These are phyloP conservation scores for Alouatta palliata DNA, from an alignment of 2,113 vertebrate genomes.

Conservation along the genomic window DNA sequence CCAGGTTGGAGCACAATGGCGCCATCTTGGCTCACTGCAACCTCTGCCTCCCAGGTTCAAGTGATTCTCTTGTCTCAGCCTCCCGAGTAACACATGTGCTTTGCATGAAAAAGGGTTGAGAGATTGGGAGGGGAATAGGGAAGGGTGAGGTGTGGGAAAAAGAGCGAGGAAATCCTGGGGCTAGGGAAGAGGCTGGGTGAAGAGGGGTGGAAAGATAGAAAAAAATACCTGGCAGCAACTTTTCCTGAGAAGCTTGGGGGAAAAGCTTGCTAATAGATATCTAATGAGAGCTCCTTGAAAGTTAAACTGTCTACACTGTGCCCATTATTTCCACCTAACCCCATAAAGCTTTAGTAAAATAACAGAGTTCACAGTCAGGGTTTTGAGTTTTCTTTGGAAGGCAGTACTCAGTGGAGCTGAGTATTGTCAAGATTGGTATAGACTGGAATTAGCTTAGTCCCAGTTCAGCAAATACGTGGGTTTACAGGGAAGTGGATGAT, in stretches of 20 bases:
- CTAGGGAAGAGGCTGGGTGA: background rate
- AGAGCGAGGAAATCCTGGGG: background rate
- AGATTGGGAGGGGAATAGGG: background rate
- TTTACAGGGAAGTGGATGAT: background rate
- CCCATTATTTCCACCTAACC: background rate
- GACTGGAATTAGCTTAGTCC: background rate
- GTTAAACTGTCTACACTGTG: background rate
- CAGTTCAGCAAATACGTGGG: background rate
- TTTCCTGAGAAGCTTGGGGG: background rate
- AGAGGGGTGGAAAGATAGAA: background rate
- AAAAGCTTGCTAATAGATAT: background rate
- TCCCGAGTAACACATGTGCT: no score
- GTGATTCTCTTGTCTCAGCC: no score
- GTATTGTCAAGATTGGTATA: background rate
- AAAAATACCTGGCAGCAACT: background rate
- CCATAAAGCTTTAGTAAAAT: background rate
- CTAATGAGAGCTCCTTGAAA: background rate
- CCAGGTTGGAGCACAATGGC: no score
- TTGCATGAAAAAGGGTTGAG: background rate
- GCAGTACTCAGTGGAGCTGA: background rate
- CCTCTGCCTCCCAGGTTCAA: no score
- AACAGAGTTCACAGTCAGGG: background rate
- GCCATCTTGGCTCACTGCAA: no score
- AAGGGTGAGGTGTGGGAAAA: background rate
- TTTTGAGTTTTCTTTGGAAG: background rate